Conservation (phyloP, 2,113 vertebrate genomes). For the Gulo gulo region DNA sequence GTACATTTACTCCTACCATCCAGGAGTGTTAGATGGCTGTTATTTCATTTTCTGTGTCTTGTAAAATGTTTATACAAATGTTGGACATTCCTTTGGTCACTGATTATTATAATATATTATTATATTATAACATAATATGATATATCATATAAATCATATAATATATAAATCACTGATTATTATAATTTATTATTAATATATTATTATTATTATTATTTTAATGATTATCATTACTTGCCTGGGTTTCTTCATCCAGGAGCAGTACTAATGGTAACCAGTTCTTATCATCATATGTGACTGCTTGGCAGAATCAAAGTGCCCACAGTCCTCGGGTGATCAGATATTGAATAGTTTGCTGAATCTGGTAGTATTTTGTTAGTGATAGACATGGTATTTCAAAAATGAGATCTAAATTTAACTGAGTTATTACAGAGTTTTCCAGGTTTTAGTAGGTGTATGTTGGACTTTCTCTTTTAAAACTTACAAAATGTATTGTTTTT, state of each 20-base stretch:
- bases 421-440: not conserved
- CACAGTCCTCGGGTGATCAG: not conserved
- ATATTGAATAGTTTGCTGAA: not conserved
- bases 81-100: not conserved
- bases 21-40: not conserved
- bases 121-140: no score
- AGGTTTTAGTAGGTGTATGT: not conserved
- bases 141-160: no score
- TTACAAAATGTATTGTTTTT: not conserved
- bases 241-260: not conserved
- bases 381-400: not conserved
- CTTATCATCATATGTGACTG: not conserved
- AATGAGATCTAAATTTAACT: not conserved
- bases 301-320: not conserved
- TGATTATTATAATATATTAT: not conserved
- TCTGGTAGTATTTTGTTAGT: not conserved
- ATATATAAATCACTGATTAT: no score
- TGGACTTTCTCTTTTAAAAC: not conserved
- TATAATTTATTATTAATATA: no score
- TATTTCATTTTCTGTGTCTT: not conserved
- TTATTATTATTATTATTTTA: not conserved
- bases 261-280: not conserved
- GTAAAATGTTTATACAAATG: not conserved
- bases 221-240: not conserved
- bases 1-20: not conserved